Conservation (phyloP, 2,113 vertebrate genomes). For the Cryptoleucopteryx plumbea region DNA sequence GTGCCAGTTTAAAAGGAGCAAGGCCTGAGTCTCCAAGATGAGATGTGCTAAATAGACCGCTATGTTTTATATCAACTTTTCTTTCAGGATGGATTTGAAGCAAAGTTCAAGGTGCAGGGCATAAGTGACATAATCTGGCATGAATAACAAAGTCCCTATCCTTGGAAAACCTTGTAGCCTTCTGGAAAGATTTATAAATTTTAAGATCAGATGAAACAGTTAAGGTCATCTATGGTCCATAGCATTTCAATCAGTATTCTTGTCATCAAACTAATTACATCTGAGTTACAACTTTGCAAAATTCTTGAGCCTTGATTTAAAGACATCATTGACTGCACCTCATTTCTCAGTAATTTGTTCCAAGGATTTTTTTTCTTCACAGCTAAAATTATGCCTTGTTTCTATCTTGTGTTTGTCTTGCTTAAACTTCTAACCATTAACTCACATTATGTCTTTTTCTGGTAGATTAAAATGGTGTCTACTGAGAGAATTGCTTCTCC, state of each 20-base stretch:
- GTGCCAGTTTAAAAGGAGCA: background rate
- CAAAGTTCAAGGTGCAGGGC: background rate
- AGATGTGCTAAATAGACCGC: background rate
- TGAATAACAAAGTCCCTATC: background rate
- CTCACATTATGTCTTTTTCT: background rate
- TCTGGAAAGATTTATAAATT: background rate
- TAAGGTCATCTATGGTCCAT: background rate
- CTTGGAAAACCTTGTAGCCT: background rate
- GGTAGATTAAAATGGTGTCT: background rate
- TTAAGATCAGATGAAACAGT: background rate
- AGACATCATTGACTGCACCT: background rate
- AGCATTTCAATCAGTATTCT: background rate
- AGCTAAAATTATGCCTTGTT: background rate
- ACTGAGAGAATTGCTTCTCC: background rate
- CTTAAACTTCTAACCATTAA: background rate
- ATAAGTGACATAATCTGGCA: background rate
- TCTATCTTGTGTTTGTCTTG: background rate
- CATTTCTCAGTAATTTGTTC: background rate
- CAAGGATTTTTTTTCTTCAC: background rate
- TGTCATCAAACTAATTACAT: background rate
- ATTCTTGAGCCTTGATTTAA: background rate
- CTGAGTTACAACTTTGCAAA: background rate
- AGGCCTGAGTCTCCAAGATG: background rate
- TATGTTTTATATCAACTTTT: background rate
- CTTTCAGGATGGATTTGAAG: background rate